Evolutionary conservation across 2,113 vertebrate genomes (phyloP).

Genomic region (Heterotilapia buettikoferi): DNA sequence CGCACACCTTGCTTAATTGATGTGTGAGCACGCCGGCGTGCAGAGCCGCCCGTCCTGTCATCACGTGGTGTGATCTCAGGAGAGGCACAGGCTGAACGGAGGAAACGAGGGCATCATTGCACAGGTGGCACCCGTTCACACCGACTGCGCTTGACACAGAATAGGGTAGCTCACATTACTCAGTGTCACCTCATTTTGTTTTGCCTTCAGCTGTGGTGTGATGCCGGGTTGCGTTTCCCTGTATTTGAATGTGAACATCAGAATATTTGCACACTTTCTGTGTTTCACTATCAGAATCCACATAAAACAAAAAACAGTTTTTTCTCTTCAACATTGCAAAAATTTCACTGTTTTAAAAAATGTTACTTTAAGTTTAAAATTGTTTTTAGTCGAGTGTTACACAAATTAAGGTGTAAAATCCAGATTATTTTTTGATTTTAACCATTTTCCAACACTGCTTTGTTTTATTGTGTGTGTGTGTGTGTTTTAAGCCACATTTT

Average conservation of each 20-base stretch:
- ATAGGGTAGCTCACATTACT: background rate
- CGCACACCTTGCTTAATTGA: slow-evolving; percentile 1
- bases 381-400: background rate
- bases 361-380: background rate
- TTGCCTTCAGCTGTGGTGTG: background rate
- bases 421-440: background rate
- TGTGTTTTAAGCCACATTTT: background rate
- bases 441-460: fast-evolving
- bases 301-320: background rate
- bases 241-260: background rate
- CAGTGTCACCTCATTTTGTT: background rate
- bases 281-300: background rate
- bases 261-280: background rate
- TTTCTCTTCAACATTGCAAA: background rate
- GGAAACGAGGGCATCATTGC: background rate
- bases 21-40: background rate
- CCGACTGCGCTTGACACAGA: background rate
- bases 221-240: fast-evolving
- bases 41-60: background rate
- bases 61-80: background rate
- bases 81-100: background rate
- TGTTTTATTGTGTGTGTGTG: background rate
- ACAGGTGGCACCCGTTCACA: slow-evolving; percentile 1
- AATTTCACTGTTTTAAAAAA: background rate
- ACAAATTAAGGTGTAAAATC: background rate